Conservation (phyloP, 2,113 vertebrate genomes). For the Corythaeola cristata region DNA sequence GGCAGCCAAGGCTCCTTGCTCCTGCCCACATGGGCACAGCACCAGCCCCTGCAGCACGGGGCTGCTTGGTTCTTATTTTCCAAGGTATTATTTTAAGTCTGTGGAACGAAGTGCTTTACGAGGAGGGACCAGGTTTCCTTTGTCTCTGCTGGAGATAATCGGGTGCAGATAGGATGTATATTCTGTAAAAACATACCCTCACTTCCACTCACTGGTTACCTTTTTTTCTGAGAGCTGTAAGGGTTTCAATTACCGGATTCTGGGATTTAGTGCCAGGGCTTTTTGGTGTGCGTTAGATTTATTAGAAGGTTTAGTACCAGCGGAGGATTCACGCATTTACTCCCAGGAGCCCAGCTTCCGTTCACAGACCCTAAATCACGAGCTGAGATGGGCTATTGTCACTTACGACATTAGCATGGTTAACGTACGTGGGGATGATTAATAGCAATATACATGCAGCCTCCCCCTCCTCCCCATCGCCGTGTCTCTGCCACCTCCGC, state of each 20-base stretch:
- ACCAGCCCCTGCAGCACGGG: background rate
- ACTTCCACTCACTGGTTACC: slow-evolving; percentile 58
- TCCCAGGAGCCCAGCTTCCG: slow-evolving; percentile 83
- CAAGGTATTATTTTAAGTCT: background rate
- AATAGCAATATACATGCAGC: slow-evolving; percentile 71
- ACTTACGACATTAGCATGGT: slow-evolving; percentile 83
- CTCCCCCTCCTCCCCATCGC: background rate
- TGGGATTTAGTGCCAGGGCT: slow-evolving; percentile 84
- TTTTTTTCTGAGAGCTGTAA: slow-evolving; percentile 77
- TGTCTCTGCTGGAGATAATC: slow-evolving; percentile 62
- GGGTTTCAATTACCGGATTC: slow-evolving; percentile 83
- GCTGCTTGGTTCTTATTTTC: background rate
- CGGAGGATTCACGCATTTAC: slow-evolving; percentile 82
- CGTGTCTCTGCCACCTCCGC: background rate
- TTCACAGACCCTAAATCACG: slow-evolving; percentile 83
- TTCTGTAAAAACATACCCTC: slow-evolving; percentile 62
- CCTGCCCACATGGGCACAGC: background rate
- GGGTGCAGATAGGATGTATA: slow-evolving; percentile 35
- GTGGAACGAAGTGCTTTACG: background rate
- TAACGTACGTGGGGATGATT: slow-evolving; percentile 77
- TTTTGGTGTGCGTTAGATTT: slow-evolving; percentile 83
- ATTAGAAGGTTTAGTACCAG: slow-evolving; percentile 84
- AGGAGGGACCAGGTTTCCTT: slow-evolving; percentile 31
- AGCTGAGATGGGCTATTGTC: slow-evolving; percentile 83
- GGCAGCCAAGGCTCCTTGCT: background rate